Conservation (phyloP, 2,113 vertebrate species). For the Stictonetta naevosa region DNA sequence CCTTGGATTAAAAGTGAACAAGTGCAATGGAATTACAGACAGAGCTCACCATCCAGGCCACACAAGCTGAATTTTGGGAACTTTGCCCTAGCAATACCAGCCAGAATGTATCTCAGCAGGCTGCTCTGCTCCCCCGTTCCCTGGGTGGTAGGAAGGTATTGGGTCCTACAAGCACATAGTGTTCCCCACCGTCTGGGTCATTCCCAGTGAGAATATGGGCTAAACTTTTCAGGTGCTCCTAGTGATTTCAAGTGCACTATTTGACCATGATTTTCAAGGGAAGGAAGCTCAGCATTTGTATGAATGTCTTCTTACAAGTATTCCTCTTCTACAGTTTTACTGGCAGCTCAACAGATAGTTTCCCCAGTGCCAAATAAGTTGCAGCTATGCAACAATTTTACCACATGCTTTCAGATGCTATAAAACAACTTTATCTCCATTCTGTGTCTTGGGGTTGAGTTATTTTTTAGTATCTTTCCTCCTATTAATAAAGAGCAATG, state of each 20-base stretch:
- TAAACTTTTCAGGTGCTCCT: neutral
- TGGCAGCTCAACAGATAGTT: conserved; percentile 31
- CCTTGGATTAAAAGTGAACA: neutral
- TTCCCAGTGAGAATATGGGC: neutral
- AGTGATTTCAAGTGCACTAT: neutral
- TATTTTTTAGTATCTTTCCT: conserved; percentile 57
- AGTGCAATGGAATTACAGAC: neutral
- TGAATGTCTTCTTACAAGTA: neutral
- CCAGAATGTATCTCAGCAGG: neutral
- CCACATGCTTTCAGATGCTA: conserved; percentile 45
- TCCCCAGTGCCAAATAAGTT: conserved; percentile 56
- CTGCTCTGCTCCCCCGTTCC: neutral
- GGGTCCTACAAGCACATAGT: accelerated
- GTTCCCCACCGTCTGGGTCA: neutral
- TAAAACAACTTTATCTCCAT: conserved; percentile 59
- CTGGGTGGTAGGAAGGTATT: neutral
- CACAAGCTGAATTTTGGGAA: neutral
- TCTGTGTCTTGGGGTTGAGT: conserved; percentile 41
- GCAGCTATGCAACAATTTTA: conserved; percentile 39
- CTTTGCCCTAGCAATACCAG: neutral
- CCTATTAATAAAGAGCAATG: conserved; percentile 66
- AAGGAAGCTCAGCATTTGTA: neutral
- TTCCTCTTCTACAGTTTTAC: conserved; percentile 11
- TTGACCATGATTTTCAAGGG: conserved; percentile 26
- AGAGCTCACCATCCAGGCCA: neutral